A percentile compares a stretch with the other conserved stretches of the same genome.
Conservation (phyloP, 92 coral and sea anemone species). For the Phenganax subtilis region DNA sequence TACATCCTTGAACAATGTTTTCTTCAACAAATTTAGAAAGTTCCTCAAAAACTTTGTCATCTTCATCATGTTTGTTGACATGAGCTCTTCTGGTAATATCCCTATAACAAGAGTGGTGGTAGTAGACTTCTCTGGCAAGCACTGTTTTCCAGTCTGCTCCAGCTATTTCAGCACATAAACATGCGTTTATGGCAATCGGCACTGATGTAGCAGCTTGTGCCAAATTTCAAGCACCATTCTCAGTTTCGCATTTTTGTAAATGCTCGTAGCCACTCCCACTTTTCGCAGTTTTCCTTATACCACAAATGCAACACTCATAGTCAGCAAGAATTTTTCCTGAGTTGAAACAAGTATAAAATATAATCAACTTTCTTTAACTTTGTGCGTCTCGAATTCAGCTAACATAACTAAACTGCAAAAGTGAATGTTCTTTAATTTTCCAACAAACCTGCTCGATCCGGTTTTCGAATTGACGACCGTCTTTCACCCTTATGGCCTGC, state of each 20-base stretch:
- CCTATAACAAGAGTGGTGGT: constrained; percentile 16
- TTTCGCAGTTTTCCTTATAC: too few species aligned
- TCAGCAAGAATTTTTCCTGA: too few species aligned
- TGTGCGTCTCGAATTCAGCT: neutral
- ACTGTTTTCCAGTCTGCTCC: constrained; percentile 32
- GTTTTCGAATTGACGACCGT: constrained; percentile 17
- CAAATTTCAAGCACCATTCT: too few species aligned
- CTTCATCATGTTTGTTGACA: neutral
- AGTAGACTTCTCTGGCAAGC: constrained; percentile 7
- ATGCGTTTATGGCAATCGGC: neutral
- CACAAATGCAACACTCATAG: too few species aligned
- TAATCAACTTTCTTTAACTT: neutral
- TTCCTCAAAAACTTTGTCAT: neutral
- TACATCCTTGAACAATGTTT: neutral
- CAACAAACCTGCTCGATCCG: constrained; percentile 31
- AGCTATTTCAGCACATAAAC: constrained; percentile 6
- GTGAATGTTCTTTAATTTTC: neutral
- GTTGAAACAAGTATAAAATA: neutral
- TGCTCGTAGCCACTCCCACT: too few species aligned
- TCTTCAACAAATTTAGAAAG: neutral
- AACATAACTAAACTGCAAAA: neutral
- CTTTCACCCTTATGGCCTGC: neutral
- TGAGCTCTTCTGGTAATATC: constrained; percentile 9
- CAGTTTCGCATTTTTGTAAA: too few species aligned
- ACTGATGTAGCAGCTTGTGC: too few species aligned